Percentiles rank a stretch among this genome's conserved stretches.
phyloP scores from a whole-genome alignment of 2,797 vertebrate genomes.

The Tokudaia muenninki region DNA sequence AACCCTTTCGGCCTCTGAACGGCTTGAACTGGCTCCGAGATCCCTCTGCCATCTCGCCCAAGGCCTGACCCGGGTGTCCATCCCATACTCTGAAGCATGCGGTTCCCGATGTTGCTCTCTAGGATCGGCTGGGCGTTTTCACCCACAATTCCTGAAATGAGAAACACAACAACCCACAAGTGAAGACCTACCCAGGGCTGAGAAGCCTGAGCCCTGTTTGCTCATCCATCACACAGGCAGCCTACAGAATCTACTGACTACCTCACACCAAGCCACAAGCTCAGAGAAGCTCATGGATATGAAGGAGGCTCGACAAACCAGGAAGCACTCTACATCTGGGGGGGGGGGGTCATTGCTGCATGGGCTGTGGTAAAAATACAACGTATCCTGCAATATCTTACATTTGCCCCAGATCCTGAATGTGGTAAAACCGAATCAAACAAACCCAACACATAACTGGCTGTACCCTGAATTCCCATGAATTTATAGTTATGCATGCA shows the following conservation, averaged over 20 bases:
- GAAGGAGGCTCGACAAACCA: not conserved
- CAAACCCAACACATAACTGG: not conserved
- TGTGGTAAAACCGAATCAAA: not conserved
- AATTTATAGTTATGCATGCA: not conserved
- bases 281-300: not conserved
- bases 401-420: not conserved
- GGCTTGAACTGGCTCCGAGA: conserved; percentile 95
- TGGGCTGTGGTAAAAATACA: not conserved
- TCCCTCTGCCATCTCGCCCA: conserved; percentile 95
- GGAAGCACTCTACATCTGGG: not conserved
- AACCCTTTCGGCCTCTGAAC: conserved; percentile 92
- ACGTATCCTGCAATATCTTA: not conserved
- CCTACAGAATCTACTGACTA: not conserved
- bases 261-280: not conserved
- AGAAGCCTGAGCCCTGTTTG: not conserved
- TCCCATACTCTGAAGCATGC: conserved; percentile 98
- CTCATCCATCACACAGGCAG: not conserved
- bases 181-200: conserved; percentile 64
- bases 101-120: conserved; percentile 95
- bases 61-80: conserved; percentile 96
- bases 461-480: not conserved
- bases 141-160: conserved; percentile 92
- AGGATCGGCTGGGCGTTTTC: conserved; percentile 93
- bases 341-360: not conserved
- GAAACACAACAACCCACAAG: conserved; percentile 79